Evolutionary conservation across 2,797 vertebrate genomes (phyloP).

Genomic region (Cuculus canorus): DNA sequence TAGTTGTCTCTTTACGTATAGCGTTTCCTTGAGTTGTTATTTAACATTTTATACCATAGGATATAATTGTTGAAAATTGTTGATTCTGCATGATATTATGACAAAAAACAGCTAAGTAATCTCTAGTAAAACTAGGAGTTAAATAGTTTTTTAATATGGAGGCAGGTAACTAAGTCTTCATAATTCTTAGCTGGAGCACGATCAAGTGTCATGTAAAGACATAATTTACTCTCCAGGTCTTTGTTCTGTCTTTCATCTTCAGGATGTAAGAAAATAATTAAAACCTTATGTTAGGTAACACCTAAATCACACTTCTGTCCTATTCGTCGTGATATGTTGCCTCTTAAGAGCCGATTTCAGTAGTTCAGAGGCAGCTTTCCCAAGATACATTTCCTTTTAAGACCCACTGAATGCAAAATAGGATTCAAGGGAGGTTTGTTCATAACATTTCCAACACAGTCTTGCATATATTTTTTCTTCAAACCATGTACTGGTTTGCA

Average conservation of each 20-base stretch:
- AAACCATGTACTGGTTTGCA: background rate
- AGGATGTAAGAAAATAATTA: background rate
- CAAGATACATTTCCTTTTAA: background rate
- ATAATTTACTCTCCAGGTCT: background rate
- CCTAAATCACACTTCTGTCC: background rate
- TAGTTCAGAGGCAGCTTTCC: background rate
- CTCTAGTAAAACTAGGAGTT: background rate
- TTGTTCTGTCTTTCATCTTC: background rate
- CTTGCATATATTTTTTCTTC: slow-evolving; percentile 1
- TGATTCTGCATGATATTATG: background rate
- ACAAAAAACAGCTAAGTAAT: background rate
- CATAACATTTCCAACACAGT: background rate
- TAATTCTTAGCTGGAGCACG: background rate
- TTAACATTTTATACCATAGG: background rate
- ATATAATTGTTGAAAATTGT: background rate
- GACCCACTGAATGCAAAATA: background rate
- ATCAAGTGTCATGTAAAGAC: background rate
- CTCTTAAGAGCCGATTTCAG: background rate
- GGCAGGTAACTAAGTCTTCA: background rate
- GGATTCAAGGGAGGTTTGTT: background rate
- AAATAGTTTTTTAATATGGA: background rate
- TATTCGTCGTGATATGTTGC: background rate
- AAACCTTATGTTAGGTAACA: background rate
- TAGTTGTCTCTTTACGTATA: background rate
- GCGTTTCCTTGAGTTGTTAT: background rate